A percentile compares a stretch with the other conserved stretches of the same genome.
Conservation (phyloP, 1,140 invertebrate species). For the Dendrolimus kikuchii region DNA sequence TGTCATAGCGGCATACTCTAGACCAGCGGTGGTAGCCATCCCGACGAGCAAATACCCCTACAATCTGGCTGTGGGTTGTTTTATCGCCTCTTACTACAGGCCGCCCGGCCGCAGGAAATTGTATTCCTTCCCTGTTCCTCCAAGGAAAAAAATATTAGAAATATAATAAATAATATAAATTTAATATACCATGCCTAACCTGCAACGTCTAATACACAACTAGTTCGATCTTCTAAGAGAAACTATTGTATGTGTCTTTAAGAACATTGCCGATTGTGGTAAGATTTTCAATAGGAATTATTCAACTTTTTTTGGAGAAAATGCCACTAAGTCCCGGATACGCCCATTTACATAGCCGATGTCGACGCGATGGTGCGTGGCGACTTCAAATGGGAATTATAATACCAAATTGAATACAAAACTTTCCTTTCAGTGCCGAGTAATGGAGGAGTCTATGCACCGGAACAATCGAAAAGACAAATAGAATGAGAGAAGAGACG, state of each 20-base stretch:
- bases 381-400: constrained; percentile 71
- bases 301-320: constrained; percentile 48
- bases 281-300: constrained; percentile 30
- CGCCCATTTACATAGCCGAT: constrained; percentile 70
- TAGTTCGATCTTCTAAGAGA: too few species aligned
- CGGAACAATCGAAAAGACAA: constrained; percentile 72
- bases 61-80: too few species aligned
- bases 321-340: constrained; percentile 60
- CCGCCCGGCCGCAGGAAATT: too few species aligned
- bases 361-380: constrained; percentile 68
- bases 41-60: too few species aligned
- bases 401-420: constrained; percentile 73
- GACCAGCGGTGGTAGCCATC: too few species aligned
- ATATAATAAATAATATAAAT: not conserved
- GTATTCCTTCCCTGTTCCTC: too few species aligned
- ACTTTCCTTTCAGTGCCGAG: constrained; percentile 70
- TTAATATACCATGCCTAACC: not conserved
- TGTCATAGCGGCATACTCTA: too few species aligned
- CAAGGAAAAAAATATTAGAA: too few species aligned
- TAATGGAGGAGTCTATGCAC: constrained; percentile 71
- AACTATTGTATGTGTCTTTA: not conserved
- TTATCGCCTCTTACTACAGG: too few species aligned
- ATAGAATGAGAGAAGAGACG: constrained; percentile 62
- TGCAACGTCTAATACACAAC: too few species aligned
- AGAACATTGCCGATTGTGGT: constrained; percentile 12